A percentile compares a stretch with the other conserved stretches of the same genome.
Conservation (phyloP, 2,113 vertebrate genomes). For the Odocoileus virginianus region DNA sequence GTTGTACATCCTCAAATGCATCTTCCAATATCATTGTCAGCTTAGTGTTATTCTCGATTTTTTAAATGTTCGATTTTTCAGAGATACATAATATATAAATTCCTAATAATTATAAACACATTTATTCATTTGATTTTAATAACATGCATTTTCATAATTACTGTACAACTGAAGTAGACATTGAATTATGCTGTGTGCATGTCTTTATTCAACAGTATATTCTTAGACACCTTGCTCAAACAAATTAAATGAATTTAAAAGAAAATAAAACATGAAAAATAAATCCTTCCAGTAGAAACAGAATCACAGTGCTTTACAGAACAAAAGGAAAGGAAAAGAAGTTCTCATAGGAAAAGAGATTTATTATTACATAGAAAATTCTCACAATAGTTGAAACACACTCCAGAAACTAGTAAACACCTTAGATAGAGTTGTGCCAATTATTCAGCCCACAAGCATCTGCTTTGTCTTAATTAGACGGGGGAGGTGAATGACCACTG, state of each 20-base stretch:
- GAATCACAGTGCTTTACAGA: constrained; percentile 80
- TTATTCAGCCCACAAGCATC: constrained; percentile 83
- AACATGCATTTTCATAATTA: constrained; percentile 85
- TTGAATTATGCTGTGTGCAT: constrained; percentile 78
- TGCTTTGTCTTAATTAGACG: constrained; percentile 88
- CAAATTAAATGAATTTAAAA: constrained; percentile 76
- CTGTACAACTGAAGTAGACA: constrained; percentile 85
- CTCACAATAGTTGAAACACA: constrained; percentile 84
- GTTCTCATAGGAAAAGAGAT: constrained; percentile 77
- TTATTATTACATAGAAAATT: constrained; percentile 82
- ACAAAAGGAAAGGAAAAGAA: constrained; percentile 74
- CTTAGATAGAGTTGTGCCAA: constrained; percentile 84
- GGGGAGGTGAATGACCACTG: constrained; percentile 89
- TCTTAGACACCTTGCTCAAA: constrained; percentile 79
- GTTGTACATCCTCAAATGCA: constrained; percentile 73
- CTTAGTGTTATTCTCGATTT: constrained; percentile 67
- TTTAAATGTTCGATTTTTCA: constrained; percentile 72
- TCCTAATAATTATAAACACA: constrained; percentile 84
- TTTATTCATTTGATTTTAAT: constrained; percentile 80
- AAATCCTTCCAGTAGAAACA: constrained; percentile 68
- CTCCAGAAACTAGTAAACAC: constrained; percentile 84
- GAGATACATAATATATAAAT: constrained; percentile 79
- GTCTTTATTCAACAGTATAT: constrained; percentile 78
- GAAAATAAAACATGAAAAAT: constrained; percentile 47
- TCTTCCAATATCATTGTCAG: constrained; percentile 67